These are phyloP conservation scores for Mycetomoellerius zeteki DNA, from an alignment of 1,140 invertebrate genomes.

Conservation along the genomic window DNA sequence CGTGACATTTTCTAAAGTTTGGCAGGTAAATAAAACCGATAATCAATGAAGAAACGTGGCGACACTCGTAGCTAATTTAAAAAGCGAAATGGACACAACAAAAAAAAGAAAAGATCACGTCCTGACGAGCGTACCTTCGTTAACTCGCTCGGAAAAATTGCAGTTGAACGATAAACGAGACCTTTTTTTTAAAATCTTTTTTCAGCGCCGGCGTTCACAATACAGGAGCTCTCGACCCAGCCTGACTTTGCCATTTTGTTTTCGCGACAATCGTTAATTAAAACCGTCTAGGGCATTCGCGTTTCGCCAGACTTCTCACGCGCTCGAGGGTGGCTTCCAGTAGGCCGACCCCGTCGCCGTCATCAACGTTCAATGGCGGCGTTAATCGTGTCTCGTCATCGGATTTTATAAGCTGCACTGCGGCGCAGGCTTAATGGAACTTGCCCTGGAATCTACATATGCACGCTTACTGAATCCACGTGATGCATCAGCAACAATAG, in stretches of 20 bases:
- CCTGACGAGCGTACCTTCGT: conserved; percentile 37
- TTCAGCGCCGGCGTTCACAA: conserved; percentile 33
- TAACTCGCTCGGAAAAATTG: conserved; percentile 39
- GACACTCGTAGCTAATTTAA: conserved; percentile 33
- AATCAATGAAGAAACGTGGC: conserved; percentile 1
- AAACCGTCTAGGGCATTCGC: conserved; percentile 66
- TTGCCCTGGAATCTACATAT: background rate
- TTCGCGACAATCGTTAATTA: conserved; percentile 75
- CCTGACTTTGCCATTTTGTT: conserved; percentile 56
- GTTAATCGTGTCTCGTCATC: conserved; percentile 65
- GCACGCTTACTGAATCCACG: background rate
- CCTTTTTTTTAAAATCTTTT: conserved; percentile 23
- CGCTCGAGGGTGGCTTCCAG: conserved; percentile 11
- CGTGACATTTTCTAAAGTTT: background rate
- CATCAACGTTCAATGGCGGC: conserved; percentile 54
- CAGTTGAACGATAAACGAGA: conserved; percentile 41
- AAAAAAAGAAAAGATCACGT: conserved; percentile 36
- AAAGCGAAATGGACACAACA: background rate
- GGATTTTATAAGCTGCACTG: conserved; percentile 56
- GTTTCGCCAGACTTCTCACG: conserved; percentile 56
- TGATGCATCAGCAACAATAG: background rate
- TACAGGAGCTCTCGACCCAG: conserved; percentile 19
- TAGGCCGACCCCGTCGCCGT: background rate
- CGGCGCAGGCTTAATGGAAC: conserved; percentile 57
- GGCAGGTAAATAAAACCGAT: conserved; percentile 8